Base-by-base conservation (phyloP, 2,113 vertebrate genomes). In the Cricetomys ansorgei region DNA sequence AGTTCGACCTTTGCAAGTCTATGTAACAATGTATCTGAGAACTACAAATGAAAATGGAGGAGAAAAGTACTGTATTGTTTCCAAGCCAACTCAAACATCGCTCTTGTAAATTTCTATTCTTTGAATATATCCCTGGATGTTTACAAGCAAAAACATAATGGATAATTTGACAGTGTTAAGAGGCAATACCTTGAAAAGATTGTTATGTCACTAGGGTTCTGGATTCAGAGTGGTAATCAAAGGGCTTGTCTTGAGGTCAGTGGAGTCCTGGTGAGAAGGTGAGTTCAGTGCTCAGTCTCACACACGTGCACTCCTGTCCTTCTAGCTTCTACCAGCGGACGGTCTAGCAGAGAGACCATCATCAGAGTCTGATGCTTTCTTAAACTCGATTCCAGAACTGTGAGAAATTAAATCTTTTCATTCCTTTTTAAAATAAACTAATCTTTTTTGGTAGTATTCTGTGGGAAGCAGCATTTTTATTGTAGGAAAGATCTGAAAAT, bases 281-380 rank as follows among this genome's bases (percentile, higher is more conserved):
- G 67, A 55, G n/a, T 43, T 83, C 19, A 25, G 12, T n/a, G n/a
- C 7, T n/a, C 7, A 5, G 4, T 11, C 1, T 17, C 11, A 6
- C 1, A 29, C 9, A 40, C 53, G 48, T 1, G 17, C 9, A 17
- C 0, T 16, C 25, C 21, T 73, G 9, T 12, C 5, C 34, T 53
- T 79, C 76, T n/a, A 0, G 7, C 23, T 40, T 50, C 50, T 79
- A 73, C 16, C 4, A 53, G 9, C 10, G 6, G 15, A 57, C 19
- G 29, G 3, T 25, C 16, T 2, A 34, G 23, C 31, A 62, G 53
- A 40, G 67, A 73, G 29, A 5, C 6, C 40, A 75, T 48, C 17
- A 64, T 0, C 70, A 77, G 3, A 25, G 12, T 9, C 62, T 50
- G 10, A 3, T 45, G 13, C 3, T 64, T 10, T 80, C 8, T 48